phyloP scores from a whole-genome alignment of 2,888 invertebrate genomes.

The Drosophila tanythrix region DNA sequence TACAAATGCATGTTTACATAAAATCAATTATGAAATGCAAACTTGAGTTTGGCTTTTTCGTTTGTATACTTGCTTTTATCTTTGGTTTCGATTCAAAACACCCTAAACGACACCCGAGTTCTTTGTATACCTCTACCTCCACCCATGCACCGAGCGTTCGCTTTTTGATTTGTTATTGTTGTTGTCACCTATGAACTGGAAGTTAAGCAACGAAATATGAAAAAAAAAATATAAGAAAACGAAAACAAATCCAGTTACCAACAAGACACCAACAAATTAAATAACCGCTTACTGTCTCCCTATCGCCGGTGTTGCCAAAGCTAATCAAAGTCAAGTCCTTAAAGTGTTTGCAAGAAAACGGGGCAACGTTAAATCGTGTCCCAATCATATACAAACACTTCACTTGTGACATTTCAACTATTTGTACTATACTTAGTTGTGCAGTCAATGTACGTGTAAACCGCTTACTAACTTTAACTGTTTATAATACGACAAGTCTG shows the following conservation, averaged over 20 bases:
- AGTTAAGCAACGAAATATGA: slow-evolving; percentile 40
- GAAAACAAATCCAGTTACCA: slow-evolving; percentile 42
- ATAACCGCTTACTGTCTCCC: slow-evolving; percentile 69
- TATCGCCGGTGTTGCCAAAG: slow-evolving; percentile 54
- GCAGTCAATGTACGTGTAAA: slow-evolving; percentile 75
- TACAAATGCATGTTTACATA: slow-evolving; percentile 14
- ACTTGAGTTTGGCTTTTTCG: slow-evolving; percentile 52
- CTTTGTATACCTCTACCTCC: slow-evolving; percentile 39
- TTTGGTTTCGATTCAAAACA: slow-evolving; percentile 43
- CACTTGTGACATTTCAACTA: slow-evolving; percentile 65
- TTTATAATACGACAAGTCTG: slow-evolving; percentile 51
- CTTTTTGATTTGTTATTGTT: slow-evolving; percentile 68
- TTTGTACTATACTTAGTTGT: slow-evolving; percentile 72
- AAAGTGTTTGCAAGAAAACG: slow-evolving; percentile 65
- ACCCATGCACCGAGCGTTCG: slow-evolving; percentile 71
- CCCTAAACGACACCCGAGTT: slow-evolving; percentile 45
- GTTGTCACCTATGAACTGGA: slow-evolving; percentile 59
- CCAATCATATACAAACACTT: slow-evolving; percentile 49
- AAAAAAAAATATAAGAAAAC: slow-evolving; percentile 22
- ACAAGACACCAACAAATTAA: slow-evolving; percentile 50
- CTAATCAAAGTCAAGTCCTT: slow-evolving; percentile 53
- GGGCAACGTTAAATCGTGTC: slow-evolving; percentile 36
- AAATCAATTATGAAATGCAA: slow-evolving; percentile 36
- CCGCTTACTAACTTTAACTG: slow-evolving; percentile 67
- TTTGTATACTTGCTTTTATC: slow-evolving; percentile 57